Evolutionary conservation across 2,888 invertebrate genomes (phyloP).

Genomic region (Heliconius charithonia): DNA sequence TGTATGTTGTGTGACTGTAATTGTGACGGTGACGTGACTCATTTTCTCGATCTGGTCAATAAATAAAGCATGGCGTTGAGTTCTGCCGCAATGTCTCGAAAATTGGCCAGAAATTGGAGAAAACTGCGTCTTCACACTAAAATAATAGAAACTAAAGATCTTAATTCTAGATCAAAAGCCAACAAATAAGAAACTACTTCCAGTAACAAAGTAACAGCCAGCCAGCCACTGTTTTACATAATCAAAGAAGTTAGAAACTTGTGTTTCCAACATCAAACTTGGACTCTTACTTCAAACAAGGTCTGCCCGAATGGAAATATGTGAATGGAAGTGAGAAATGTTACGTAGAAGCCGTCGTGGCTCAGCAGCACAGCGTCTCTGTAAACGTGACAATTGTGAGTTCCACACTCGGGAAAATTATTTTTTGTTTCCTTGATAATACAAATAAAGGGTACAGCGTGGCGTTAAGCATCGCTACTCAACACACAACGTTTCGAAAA

Average conservation of each 20-base stretch:
- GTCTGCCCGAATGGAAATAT: conserved; percentile 25
- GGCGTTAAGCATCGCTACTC: too few species aligned
- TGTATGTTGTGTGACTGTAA: not conserved
- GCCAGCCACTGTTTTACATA: conserved; percentile 8
- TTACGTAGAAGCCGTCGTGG: too few species aligned
- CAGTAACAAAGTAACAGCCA: conserved; percentile 6
- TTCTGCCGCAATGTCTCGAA: not conserved
- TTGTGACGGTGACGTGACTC: not conserved
- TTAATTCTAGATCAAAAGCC: not conserved
- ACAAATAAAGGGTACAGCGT: too few species aligned
- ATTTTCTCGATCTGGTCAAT: not conserved
- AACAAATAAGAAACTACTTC: not conserved
- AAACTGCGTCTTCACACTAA: not conserved
- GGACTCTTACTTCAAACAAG: conserved; percentile 5
- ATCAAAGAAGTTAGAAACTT: conserved; percentile 23
- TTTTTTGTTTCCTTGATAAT: too few species aligned
- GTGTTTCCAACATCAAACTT: conserved; percentile 29
- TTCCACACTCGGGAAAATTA: too few species aligned
- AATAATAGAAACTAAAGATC: too few species aligned
- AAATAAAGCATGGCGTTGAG: not conserved
- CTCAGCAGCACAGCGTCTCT: too few species aligned
- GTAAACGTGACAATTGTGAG: too few species aligned
- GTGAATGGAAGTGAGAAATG: conserved; percentile 9
- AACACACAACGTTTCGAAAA: too few species aligned
- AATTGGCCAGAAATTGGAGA: not conserved